Base-by-base conservation (phyloP, 1,140 invertebrate genomes). In the Drosophila kanapiae region DNA sequence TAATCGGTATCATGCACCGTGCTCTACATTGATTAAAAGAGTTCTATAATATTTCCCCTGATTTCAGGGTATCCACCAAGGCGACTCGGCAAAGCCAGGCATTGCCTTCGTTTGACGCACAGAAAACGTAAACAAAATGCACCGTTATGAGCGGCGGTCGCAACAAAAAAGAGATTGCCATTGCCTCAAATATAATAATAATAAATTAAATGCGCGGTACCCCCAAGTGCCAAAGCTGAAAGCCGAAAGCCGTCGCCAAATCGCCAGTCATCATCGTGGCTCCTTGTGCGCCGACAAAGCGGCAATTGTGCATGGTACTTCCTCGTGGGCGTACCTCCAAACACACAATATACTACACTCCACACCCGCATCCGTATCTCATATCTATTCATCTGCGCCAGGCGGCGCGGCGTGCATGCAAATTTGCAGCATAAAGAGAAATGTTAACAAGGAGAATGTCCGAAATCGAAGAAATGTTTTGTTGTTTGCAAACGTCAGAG, bases 371-470 rank as follows among this genome's bases (percentile, higher is more conserved):
- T 57, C 31, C 29, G 57, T 71, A 58, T 33, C 59, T 49, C 27
- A 53, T 54, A 51, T 51, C 43, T 58, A 42, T 57, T 18, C 42
- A 69, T 68, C 49, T 67, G n/a, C 13, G 49, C 49, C 35, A 37
- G 63, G 63, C 57, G 31, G 56, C 9, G 60, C 29, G 60, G 56
- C 59, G 16, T 57, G 69, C 60, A 87, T 80, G 71, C 79, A 87
- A 86, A 86, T 80, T 38, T 83, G 68, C 68, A 88, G 77, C 77
- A 75, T 78, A 87, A 88, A 88, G 72, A 80, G 64, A 90, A 87
- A 80, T 60, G 75, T 82, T 58, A 62, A 60, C 62, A 58, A 68
- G 61, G 74, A 76, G 74, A 78, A 77, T 75, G 72, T 64, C 53
- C 60, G 35, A 71, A 45, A 45, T 27, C 14, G 9, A 14, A 48